Evolutionary conservation across 1,140 invertebrate species (phyloP), one percentile per base, ranked within the genome.

Genomic region (Trachymyrmex septentrionalis): DNA sequence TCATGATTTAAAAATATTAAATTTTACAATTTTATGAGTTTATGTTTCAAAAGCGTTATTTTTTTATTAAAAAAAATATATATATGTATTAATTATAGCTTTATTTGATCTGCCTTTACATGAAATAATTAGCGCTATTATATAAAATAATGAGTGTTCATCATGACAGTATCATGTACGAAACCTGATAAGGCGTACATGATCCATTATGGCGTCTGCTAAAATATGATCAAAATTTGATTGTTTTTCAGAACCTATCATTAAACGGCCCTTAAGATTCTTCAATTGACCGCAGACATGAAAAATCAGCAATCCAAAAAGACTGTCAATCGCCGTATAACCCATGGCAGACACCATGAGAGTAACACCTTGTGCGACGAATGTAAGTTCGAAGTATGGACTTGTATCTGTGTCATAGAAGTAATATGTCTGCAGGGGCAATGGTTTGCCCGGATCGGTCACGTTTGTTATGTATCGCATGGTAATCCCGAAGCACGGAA

Each of bases 151-250:
- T 19, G 4, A 34, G 9, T 19, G 12, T 48, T 59, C 9, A 76
- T 77, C 57, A n/a, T 48, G 10, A 21, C 4, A 61, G 3, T 38
- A 76, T 38, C 38, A 38, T 30, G 38, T 78, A 63, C 75, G 16
- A 78, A 63, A 87, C 85, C 86, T 87, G 66, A 71, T 72, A 48
- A 87, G 73, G 5, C 85, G 84, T 48, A 64, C 55, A 34, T 80
- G 66, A 64, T 86, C 48, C 55, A 19, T 19, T 24, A 87, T 10
- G 10, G 9, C 24, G 6, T 59, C n/a, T 48, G 10, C 9, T 34
- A 86, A 50, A 9, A 63, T 6, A 10, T n/a, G 12, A 57, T 86
- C 27, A 5, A 48, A 86, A 48, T 61, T 63, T 48, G 38, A 4
- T 4, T 64, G 30, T 6, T 59, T 78, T 12, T 55, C 12, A 4